Evolutionary conservation across 2,797 vertebrate genomes (phyloP), one percentile per base, ranked within the genome.

Genomic region (Psittacula echo): DNA sequence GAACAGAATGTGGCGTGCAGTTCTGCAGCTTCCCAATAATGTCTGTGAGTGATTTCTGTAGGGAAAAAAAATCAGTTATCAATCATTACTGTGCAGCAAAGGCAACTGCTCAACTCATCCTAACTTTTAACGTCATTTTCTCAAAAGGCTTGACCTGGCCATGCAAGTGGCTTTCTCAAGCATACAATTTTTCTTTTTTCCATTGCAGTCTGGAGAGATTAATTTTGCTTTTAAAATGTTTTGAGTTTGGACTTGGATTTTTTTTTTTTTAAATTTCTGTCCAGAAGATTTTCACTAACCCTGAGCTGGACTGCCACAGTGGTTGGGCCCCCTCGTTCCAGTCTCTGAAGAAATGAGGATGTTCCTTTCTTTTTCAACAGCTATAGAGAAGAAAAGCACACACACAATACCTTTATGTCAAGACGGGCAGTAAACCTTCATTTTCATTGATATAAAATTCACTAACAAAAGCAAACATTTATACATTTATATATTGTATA

Each of bases 351-450:
- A 96, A 99, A 99, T 75, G 98, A 98, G 41, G 98, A 97, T 3
- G 98, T 98, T 93, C 99, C 98, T 97, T 99, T 99, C 98, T 99
- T 99, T 97, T 99, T 99, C 83, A 99, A 93, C 65, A 99, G 97
- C 99, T 99, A 96, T 45, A 30, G 84, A 45, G 44, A 41, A 90
- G 66, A 93, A 94, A 96, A 93, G 11, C 37, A 94, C 37, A 79
- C 10, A 84, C 9, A 19, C 0, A 62, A 19, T 10, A 74, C 2
- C 16, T 79, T 87, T 51, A 75, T 32, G 27, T 91, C 82, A 84
- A 51, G 22, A 76, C 45, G 32, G 18, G n/a, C n/a, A 85, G 17
- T 20, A 70, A 56, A 54, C 13, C 5, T 85, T 65, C 19, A 51
- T 53, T 88, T 47, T 45, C 20, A 39, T 30, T 82, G 10, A 16